Base-by-base conservation (phyloP, 2,113 vertebrate species). In the Epinephelus lanceolatus region DNA sequence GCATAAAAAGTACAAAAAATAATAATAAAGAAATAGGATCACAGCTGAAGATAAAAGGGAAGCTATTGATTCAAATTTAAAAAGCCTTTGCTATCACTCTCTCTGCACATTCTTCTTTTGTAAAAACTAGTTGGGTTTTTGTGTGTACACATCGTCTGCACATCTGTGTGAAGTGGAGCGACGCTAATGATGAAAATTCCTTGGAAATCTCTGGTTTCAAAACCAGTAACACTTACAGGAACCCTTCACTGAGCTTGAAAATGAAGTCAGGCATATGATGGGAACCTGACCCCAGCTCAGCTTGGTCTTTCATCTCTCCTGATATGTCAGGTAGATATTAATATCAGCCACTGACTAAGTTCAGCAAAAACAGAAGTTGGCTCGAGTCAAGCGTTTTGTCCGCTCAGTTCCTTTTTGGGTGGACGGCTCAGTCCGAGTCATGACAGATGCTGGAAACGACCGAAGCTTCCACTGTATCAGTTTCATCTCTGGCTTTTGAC, bases 341-440 rank as follows among this genome's bases (percentile, higher is more conserved):
- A 49, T 27, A 30, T 61, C 19, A 61, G 18, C 14, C 71, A 2
- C 9, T 19, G 10, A 60, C 53, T 14, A 51, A n/a, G 18, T 61
- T 69, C 3, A 63, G 51, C 45, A 78, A 67, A 88, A 83, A 70
- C 71, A 87, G 78, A 88, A 86, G 77, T n/a, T 77, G 77, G 84
- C 61, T 76, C 49, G 67, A 57, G 47, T 76, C 49, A 70, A 57
- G 30, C 15, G 60, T 71, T 85, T 71, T 61, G 55, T 27, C 13
- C 66, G 66, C 49, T 76, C 47, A 55, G 60, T 86, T 89, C 69
- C 80, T 57, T 80, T 83, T 71, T 30, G 23, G 33, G 51, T 19
- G 6, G 30, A 74, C 55, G 18, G 30, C 59, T 86, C 52, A 53
- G 11, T 3, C 15, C 6, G 51, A 33, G 55, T 71, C 63, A 67